These are phyloP conservation scores for Mnemiopsis leidyi DNA, from an alignment of 37 sponge, comb jelly and placozoan genomes.

Conservation along the genomic window DNA sequence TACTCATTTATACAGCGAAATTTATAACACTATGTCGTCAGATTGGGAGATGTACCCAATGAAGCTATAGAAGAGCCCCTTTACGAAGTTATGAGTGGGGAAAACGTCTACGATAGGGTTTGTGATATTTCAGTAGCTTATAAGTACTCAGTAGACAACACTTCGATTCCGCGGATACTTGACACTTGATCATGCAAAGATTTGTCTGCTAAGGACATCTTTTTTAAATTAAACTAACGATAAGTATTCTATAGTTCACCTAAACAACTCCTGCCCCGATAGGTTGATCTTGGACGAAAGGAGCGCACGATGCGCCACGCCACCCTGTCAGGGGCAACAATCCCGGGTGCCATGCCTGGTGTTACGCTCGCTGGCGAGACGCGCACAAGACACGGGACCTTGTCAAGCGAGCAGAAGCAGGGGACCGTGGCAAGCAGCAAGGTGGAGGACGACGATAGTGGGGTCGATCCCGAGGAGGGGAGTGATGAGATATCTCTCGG, in stretches of 20 bases:
- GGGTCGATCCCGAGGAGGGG: constrained; percentile 44
- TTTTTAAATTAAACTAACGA: too few relatives aligned
- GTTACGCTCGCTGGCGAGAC: neutral
- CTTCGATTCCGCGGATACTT: too few relatives aligned
- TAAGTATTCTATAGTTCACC: too few relatives aligned
- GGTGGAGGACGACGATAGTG: constrained; percentile 71
- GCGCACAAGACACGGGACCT: neutral
- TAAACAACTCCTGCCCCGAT: neutral
- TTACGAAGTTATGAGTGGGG: constrained; percentile 49
- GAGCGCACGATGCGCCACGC: constrained; percentile 4
- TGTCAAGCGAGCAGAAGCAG: neutral
- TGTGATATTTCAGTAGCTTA: too few relatives aligned
- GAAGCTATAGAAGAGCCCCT: constrained; percentile 33
- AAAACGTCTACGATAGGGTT: constrained; percentile 58
- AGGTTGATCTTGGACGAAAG: constrained; percentile 20
- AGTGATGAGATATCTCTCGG: constrained; percentile 32
- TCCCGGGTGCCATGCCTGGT: too few relatives aligned
- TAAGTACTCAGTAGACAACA: too few relatives aligned
- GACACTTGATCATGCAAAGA: too few relatives aligned
- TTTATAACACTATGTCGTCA: neutral
- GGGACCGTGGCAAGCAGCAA: constrained; percentile 23
- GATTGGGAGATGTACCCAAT: constrained; percentile 8
- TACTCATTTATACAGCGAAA: too few relatives aligned
- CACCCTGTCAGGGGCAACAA: neutral
- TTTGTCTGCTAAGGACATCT: too few relatives aligned